Base-by-base conservation (phyloP, 2,888 invertebrate genomes). In the Agriopis aurantiaria region DNA sequence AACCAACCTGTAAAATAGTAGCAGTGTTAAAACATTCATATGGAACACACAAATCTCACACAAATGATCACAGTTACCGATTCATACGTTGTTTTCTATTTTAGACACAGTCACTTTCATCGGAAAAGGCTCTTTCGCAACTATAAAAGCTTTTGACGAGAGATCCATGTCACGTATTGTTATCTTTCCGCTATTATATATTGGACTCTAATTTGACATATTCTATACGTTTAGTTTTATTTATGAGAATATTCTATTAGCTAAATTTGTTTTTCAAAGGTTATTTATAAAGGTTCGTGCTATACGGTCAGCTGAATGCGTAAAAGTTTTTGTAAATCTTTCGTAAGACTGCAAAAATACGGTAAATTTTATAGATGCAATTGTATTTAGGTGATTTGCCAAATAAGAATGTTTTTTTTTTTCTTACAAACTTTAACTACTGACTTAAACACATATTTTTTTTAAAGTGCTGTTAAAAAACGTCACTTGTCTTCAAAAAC, bases 111-210 rank as follows among this genome's bases (percentile, higher is more conserved):
- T 17, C 46, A 59, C 45, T 58, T 65, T 53, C 43, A 68, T 62
- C 53, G 53, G 49, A 62, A 65, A 49, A 65, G 68, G 56, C 43
- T 51, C 67, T 68, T 68, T 71, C 68, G 65, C 58, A 71, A 68
- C 68, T 48, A 53, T 76, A 73, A 76, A 72, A 75, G 75, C 72
- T 73, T 72, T 62, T 33, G 72, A 33, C 62, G 70, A 75, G 11
- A 56, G 75, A 75, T 74, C 46, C 63, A 63, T 65, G 72, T 65
- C 70, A 69, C 48, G 45, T 23, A 11, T 63, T 72, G 66, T 72
- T 75, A 57, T 69, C 66, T 70, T 53, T 66, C 61, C 70, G 68
- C 65, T 69, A 64, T 56, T 63, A 55, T 63, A 55, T 68, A 71
- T 71, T 71, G 62, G 65, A 49, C 67, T 69, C 59, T 72, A 70